These are phyloP conservation scores for Aleadryas rufinucha DNA, from an alignment of 2,113 vertebrate species.

Conservation along the genomic window DNA sequence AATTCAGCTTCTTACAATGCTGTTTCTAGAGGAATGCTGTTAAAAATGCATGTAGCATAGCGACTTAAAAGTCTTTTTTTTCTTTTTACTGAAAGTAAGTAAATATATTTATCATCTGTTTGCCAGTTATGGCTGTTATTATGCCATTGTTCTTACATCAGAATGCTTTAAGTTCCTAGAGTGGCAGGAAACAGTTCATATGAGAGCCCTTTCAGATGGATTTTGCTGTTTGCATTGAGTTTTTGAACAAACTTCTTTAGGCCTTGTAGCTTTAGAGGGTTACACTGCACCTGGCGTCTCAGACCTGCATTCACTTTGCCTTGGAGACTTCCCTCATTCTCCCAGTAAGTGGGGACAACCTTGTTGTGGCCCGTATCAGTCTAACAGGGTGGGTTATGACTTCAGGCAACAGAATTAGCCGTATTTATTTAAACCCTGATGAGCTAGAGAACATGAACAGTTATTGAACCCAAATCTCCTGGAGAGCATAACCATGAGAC, in stretches of 20 bases:
- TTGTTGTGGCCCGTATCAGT: not conserved
- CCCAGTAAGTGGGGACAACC: not conserved
- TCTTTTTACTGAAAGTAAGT: not conserved
- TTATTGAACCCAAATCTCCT: not conserved
- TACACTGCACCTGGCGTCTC: not conserved
- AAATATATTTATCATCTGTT: not conserved
- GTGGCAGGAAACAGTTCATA: not conserved
- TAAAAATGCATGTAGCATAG: not conserved
- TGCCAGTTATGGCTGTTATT: not conserved
- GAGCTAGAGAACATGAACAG: not conserved
- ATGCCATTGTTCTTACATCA: not conserved
- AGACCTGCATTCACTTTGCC: not conserved
- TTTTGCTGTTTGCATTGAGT: not conserved
- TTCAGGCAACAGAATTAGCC: slow-evolving; percentile 32
- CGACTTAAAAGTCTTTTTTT: not conserved
- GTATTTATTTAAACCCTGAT: slow-evolving; percentile 30
- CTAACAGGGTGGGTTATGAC: not conserved
- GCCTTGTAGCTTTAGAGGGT: not conserved
- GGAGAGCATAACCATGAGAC: not conserved
- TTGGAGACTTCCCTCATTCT: not conserved
- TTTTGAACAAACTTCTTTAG: not conserved
- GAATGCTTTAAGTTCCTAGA: not conserved
- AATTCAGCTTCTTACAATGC: not conserved
- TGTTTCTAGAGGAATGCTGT: not conserved
- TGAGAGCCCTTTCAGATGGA: not conserved